phyloP scores from a whole-genome alignment of 2,888 invertebrate genomes.

The Amiota minor region DNA sequence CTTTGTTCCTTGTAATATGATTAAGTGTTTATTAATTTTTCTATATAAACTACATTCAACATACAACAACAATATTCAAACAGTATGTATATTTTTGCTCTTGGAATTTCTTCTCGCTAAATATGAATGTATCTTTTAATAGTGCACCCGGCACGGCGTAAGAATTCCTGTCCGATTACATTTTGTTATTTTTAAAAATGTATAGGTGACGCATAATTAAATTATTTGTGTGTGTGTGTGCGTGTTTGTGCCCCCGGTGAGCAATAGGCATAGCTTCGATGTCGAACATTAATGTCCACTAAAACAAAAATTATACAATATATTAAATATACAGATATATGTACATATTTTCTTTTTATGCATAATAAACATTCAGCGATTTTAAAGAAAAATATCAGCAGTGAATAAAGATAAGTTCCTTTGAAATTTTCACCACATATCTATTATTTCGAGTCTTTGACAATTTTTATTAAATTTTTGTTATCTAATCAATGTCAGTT shows the following conservation, averaged over 20 bases:
- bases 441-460: no score
- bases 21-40: slow-evolving; percentile 30
- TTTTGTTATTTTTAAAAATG: slow-evolving; percentile 58
- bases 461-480: no score
- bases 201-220: slow-evolving; percentile 66
- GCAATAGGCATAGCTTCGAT: background rate
- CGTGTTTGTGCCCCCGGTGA: background rate
- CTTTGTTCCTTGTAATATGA: slow-evolving; percentile 41
- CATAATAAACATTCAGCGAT: background rate
- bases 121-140: background rate
- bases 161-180: background rate
- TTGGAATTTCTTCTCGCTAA: slow-evolving; percentile 31
- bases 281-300: background rate
- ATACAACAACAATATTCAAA: no score
- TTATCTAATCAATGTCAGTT: no score
- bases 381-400: no score
- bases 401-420: no score
- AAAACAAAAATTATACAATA: background rate
- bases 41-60: no score
- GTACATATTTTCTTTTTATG: background rate
- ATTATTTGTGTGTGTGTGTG: slow-evolving; percentile 58
- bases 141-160: slow-evolving; percentile 56
- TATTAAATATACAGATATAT: slow-evolving; percentile 6
- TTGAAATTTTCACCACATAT: no score
- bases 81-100: background rate